Evolutionary conservation across 1,140 invertebrate species (phyloP).

Genomic region (Aphelinus atriplicis): DNA sequence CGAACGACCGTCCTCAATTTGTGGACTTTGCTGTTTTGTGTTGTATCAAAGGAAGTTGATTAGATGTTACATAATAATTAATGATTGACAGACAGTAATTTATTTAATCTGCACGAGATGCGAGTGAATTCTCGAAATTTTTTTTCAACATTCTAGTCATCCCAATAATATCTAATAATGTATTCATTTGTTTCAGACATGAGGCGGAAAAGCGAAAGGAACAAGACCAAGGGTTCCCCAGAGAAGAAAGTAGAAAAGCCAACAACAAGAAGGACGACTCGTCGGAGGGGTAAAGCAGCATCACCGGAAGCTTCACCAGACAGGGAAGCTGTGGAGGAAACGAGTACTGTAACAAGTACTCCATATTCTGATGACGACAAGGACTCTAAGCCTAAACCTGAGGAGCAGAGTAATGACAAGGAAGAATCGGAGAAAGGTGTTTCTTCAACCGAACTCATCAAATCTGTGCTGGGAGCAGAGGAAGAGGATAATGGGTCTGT

Average conservation of each 20-base stretch:
- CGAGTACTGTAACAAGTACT: slow-evolving; percentile 29
- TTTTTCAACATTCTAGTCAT: too few species aligned
- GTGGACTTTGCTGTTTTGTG: not conserved
- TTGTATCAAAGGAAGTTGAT: slow-evolving; percentile 9
- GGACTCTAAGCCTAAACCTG: slow-evolving; percentile 30
- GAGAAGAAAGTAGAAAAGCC: slow-evolving; percentile 62
- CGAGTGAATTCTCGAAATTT: too few species aligned
- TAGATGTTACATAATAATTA: slow-evolving; percentile 14
- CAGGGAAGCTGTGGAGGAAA: slow-evolving; percentile 46
- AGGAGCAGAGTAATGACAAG: slow-evolving; percentile 30
- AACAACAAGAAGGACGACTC: slow-evolving; percentile 59
- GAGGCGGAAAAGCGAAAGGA: slow-evolving; percentile 65
- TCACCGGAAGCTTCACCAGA: slow-evolving; percentile 60
- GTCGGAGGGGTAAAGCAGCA: slow-evolving; percentile 52
- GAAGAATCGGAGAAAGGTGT: slow-evolving; percentile 42
- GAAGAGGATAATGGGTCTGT: slow-evolving; percentile 56
- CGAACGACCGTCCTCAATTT: slow-evolving; percentile 10
- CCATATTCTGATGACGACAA: slow-evolving; percentile 44
- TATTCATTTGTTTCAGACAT: slow-evolving; percentile 49
- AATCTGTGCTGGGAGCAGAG: slow-evolving; percentile 44
- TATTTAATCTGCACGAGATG: too few species aligned
- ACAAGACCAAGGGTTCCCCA: slow-evolving; percentile 62
- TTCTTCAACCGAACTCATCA: slow-evolving; percentile 45
- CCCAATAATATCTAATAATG: too few species aligned
- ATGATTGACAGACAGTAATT: not conserved